Conservation (phyloP, 64 coral and sea anemone genomes). For the Cladopsammia gracilis region DNA sequence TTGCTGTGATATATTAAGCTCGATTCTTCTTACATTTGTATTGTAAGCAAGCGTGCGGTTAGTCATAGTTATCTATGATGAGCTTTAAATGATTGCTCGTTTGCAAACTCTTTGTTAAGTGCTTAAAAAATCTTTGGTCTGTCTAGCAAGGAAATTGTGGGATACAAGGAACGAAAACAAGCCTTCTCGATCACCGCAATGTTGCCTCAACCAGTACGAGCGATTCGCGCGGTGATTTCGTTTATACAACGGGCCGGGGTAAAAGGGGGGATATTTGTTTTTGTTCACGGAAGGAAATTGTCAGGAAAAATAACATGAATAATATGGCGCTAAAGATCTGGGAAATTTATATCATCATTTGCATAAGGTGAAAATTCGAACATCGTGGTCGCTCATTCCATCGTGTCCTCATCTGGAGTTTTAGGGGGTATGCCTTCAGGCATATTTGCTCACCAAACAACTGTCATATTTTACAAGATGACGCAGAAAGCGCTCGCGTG, state of each 20-base stretch:
- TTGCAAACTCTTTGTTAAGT: conserved; percentile 35
- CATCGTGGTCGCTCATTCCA: background rate
- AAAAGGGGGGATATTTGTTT: background rate
- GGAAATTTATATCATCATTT: background rate
- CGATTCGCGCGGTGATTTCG: too few species aligned
- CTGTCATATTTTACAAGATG: conserved; percentile 16
- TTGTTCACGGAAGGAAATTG: background rate
- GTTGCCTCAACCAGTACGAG: background rate
- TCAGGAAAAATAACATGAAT: background rate
- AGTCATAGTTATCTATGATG: conserved; percentile 8
- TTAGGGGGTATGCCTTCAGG: conserved; percentile 8
- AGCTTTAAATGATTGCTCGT: conserved; percentile 55
- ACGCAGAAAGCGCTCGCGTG: background rate
- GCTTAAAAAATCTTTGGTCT: conserved; percentile 11
- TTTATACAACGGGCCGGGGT: too few species aligned
- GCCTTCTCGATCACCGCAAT: background rate
- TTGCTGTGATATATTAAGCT: conserved; percentile 37
- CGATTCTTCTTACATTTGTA: background rate
- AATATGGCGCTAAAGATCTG: background rate
- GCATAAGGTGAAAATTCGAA: background rate
- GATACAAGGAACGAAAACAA: too few species aligned
- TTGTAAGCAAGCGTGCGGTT: background rate
- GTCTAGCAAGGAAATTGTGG: background rate
- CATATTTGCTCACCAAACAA: background rate
- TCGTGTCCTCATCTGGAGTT: background rate